These are phyloP conservation scores for Strongylocentrotus purpuratus DNA, from an alignment of 35 echinoderm and acorn worm species.

Conservation along the genomic window DNA sequence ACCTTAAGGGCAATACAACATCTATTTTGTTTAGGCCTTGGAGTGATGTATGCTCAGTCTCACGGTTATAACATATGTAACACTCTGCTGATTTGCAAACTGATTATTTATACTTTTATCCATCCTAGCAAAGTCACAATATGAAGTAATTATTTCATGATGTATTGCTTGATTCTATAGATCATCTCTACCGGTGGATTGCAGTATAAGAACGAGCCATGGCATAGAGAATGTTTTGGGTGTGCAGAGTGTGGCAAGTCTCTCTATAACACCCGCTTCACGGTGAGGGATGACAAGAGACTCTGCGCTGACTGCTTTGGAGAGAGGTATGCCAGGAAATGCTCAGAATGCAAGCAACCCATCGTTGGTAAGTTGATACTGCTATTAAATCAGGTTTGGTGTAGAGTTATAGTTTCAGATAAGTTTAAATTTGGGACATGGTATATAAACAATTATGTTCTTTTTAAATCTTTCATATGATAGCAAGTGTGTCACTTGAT, in stretches of 20 bases:
- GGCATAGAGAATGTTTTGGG: conserved; percentile 93
- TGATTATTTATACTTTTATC: no score
- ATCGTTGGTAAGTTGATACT: conserved; percentile 80
- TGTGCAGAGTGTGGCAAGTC: conserved; percentile 88
- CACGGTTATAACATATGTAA: no score
- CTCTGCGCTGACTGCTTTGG: conserved; percentile 97
- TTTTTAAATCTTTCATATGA: not conserved
- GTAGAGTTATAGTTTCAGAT: not conserved
- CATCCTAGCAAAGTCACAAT: no score
- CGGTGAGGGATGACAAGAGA: conserved; percentile 87
- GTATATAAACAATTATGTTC: not conserved
- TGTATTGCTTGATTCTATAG: conserved; percentile 54
- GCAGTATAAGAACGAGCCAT: conserved; percentile 89
- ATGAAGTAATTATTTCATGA: not conserved
- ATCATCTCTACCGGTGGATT: conserved; percentile 92
- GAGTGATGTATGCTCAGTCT: no score
- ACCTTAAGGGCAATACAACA: no score
- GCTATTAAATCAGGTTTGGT: not conserved
- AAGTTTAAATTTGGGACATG: not conserved
- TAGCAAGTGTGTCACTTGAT: no score
- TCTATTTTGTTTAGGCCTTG: no score
- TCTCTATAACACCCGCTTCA: conserved; percentile 89
- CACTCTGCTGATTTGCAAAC: no score
- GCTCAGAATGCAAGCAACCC: conserved; percentile 85
- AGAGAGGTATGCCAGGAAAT: conserved; percentile 93